phyloP scores from a whole-genome alignment of 2,797 vertebrate genomes.

The Alfaro cultratus region DNA sequence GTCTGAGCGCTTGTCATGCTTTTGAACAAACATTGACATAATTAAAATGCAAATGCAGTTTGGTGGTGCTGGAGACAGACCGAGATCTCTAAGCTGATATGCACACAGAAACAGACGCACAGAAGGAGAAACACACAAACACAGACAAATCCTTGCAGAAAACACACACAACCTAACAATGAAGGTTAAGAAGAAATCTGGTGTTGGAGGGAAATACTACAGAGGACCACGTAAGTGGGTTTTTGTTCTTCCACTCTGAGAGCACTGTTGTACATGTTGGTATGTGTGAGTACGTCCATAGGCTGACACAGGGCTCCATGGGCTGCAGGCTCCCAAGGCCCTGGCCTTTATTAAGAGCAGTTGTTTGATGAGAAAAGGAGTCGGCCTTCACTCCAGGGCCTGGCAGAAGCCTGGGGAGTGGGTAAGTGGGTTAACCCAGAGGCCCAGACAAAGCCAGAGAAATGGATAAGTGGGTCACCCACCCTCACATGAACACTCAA shows the following conservation, averaged over 20 bases:
- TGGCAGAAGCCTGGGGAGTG: constrained; percentile 77
- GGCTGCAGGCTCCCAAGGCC: constrained; percentile 64
- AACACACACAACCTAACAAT: constrained; percentile 45
- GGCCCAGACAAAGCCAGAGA: constrained; percentile 81
- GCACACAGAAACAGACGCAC: constrained; percentile 64
- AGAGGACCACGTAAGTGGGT: constrained; percentile 50
- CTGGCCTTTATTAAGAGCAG: constrained; percentile 79
- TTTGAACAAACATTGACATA: constrained; percentile 86
- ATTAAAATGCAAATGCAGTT: constrained; percentile 87
- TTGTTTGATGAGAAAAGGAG: constrained; percentile 81
- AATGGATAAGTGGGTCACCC: constrained; percentile 82
- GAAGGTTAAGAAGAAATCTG: constrained; percentile 60
- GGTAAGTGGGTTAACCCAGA: constrained; percentile 83
- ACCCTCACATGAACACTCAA: constrained; percentile 78
- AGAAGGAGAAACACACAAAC: constrained; percentile 54
- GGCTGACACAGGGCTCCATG: constrained; percentile 39
- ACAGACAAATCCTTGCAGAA: constrained; percentile 42
- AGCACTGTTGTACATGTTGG: constrained; percentile 36
- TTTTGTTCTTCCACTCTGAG: constrained; percentile 58
- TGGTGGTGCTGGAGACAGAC: constrained; percentile 71
- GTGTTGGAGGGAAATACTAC: constrained; percentile 50
- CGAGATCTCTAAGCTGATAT: constrained; percentile 77
- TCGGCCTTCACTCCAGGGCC: constrained; percentile 80
- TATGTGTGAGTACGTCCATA: constrained; percentile 25
- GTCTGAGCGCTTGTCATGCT: constrained; percentile 82